phyloP scores from a whole-genome alignment of 2,888 invertebrate species.

The Perizoma flavofasciatum region DNA sequence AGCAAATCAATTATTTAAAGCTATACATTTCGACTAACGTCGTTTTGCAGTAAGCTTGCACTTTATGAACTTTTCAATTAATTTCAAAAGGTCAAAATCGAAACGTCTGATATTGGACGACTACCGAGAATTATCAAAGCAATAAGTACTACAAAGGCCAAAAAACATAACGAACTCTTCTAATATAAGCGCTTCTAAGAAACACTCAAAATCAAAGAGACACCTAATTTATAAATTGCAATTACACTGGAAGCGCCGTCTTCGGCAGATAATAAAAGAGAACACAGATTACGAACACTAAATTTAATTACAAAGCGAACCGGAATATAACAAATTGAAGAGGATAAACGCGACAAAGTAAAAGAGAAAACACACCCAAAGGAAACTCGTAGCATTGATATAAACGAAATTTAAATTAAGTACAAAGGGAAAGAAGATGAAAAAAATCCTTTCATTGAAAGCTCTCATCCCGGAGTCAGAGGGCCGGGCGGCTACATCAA shows the following conservation, averaged over 20 bases:
- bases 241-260: slow-evolving; percentile 71
- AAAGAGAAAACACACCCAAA: slow-evolving; percentile 82
- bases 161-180: slow-evolving; percentile 63
- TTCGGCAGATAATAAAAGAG: slow-evolving; percentile 63
- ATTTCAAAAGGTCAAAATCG: slow-evolving; percentile 18
- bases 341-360: slow-evolving; percentile 84
- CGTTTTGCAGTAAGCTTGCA: not conserved
- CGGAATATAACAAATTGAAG: slow-evolving; percentile 82
- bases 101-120: slow-evolving; percentile 39
- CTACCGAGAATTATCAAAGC: slow-evolving; percentile 52
- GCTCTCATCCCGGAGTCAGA: slow-evolving; percentile 81
- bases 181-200: slow-evolving; percentile 64
- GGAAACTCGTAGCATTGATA: slow-evolving; percentile 83
- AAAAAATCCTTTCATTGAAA: slow-evolving; percentile 84
- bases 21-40: too few relatives aligned
- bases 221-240: slow-evolving; percentile 80
- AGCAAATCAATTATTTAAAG: too few relatives aligned
- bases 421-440: slow-evolving; percentile 83
- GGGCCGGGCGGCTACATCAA: slow-evolving; percentile 82
- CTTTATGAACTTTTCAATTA: not conserved
- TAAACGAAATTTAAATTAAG: slow-evolving; percentile 85
- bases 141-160: slow-evolving; percentile 52
- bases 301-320: slow-evolving; percentile 82
- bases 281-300: slow-evolving; percentile 81
- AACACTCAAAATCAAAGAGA: slow-evolving; percentile 69